Conservation (phyloP, 2,888 invertebrate species). For the Cenopis cana region DNA sequence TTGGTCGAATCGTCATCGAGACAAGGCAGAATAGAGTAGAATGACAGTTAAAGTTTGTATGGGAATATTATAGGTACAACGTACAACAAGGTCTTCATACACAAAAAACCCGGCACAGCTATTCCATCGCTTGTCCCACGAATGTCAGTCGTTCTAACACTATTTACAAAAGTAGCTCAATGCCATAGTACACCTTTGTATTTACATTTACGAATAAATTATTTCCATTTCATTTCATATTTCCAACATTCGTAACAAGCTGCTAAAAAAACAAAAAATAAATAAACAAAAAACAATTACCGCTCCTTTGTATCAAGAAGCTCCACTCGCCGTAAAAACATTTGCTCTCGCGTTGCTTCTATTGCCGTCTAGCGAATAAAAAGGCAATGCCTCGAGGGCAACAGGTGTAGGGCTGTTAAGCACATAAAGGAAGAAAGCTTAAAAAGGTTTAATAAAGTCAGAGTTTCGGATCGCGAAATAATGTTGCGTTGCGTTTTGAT, state of each 20-base stretch:
- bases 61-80: no score
- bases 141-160: no score
- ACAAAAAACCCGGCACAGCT: no score
- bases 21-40: no score
- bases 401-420: slow-evolving; percentile 79
- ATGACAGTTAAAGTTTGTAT: no score
- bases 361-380: slow-evolving; percentile 70
- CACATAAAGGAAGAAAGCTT: slow-evolving; percentile 78
- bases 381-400: slow-evolving; percentile 75
- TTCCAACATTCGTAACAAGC: background rate
- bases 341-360: slow-evolving; percentile 60
- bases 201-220: no score
- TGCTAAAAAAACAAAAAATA: background rate
- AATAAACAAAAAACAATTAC: slow-evolving; percentile 11
- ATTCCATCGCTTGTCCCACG: no score
- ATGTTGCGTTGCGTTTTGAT: slow-evolving; percentile 73
- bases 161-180: no score
- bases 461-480: slow-evolving; percentile 72
- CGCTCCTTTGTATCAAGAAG: slow-evolving; percentile 28
- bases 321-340: slow-evolving; percentile 49
- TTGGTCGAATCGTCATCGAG: no score
- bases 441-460: slow-evolving; percentile 78
- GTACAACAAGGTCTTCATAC: no score
- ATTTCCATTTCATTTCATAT: no score
- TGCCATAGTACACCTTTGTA: no score